A percentile compares a stretch with the other conserved stretches of the same genome.
Conservation (phyloP, 2,888 invertebrate genomes). For the Eurytoma californica region DNA sequence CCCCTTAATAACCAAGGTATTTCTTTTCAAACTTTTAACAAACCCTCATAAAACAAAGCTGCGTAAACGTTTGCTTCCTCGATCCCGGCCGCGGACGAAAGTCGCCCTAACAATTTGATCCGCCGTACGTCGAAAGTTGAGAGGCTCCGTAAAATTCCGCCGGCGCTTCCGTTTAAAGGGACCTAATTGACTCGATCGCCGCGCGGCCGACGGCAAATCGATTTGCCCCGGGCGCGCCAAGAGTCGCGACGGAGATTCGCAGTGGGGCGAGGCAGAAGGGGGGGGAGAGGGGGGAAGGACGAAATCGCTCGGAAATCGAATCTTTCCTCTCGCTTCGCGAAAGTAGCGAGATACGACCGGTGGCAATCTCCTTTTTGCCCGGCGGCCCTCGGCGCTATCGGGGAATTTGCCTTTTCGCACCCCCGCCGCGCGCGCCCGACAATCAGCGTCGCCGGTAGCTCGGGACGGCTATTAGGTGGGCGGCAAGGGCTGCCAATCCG, state of each 20-base stretch:
- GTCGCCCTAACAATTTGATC: not conserved
- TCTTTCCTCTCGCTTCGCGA: constrained; percentile 26
- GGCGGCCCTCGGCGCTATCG: not conserved
- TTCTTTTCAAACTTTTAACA: not conserved
- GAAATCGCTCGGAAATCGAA: constrained; percentile 54
- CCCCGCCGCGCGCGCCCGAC: not conserved
- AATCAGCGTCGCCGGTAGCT: too few relatives aligned
- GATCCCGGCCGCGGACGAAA: not conserved
- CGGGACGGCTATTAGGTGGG: constrained; percentile 19
- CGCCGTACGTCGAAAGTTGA: not conserved
- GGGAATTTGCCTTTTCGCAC: constrained; percentile 12
- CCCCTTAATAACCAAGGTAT: too few relatives aligned
- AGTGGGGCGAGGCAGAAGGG: not conserved
- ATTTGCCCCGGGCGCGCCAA: not conserved
- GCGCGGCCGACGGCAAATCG: not conserved
- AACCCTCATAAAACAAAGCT: too few relatives aligned
- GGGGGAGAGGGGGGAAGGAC: not conserved
- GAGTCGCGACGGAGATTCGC: not conserved
- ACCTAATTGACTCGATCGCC: constrained; percentile 48
- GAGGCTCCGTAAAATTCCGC: not conserved
- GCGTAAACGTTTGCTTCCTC: not conserved
- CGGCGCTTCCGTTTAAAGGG: not conserved
- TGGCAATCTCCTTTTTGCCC: constrained; percentile 49
- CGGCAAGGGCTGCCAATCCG: not conserved
- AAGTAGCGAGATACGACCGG: constrained; percentile 49